Evolutionary conservation across 2,113 vertebrate genomes (phyloP).

Genomic region (Bettongia penicillata): DNA sequence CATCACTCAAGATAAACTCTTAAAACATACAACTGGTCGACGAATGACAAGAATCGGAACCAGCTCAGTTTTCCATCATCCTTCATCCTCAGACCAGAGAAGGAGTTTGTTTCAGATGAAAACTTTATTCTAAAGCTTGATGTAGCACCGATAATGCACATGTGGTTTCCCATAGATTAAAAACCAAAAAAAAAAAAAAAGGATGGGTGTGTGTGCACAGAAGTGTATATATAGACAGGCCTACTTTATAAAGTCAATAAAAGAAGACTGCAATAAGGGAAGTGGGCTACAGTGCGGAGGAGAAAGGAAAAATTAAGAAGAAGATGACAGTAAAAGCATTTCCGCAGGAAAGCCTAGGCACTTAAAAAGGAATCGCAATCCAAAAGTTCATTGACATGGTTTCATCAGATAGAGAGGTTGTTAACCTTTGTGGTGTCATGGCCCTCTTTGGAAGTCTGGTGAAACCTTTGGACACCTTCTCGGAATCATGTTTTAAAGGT

Average conservation of each 20-base stretch:
- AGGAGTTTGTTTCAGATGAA: neutral
- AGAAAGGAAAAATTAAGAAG: neutral
- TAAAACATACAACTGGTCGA: neutral
- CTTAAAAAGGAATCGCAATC: neutral
- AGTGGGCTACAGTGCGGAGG: neutral
- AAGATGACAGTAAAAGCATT: neutral
- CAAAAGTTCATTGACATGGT: neutral
- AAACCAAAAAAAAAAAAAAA: neutral
- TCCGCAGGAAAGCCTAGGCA: neutral
- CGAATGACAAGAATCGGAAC: neutral
- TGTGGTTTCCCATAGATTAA: neutral
- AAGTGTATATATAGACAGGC: neutral
- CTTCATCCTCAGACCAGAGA: neutral
- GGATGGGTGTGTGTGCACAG: too few species aligned
- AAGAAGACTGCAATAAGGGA: neutral
- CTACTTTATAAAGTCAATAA: neutral
- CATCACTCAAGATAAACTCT: neutral
- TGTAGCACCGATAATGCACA: neutral
- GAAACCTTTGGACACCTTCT: neutral
- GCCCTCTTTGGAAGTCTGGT: neutral
- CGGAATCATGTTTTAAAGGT: neutral
- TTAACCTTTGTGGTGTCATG: neutral
- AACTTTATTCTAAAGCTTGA: neutral
- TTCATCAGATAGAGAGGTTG: neutral
- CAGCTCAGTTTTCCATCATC: neutral